Evolutionary conservation across 2,888 invertebrate species (phyloP), one percentile per base, ranked within the genome.

Genomic region (Macrophya annulata): DNA sequence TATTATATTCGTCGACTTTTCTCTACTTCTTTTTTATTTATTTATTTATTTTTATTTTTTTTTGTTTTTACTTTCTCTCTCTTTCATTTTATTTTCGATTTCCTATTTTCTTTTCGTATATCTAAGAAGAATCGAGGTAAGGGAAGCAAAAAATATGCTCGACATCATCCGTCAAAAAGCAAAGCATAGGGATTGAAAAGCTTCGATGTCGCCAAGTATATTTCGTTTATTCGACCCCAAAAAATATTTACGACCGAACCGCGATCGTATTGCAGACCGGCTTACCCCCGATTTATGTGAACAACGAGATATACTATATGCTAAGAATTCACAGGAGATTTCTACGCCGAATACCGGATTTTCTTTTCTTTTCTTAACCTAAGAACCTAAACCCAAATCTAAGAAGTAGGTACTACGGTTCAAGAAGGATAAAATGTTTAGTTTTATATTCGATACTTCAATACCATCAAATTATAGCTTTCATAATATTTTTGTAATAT

Each of bases 261-360:
- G 37, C 25, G 77, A 77, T 77, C 77, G 77, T 77, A 77, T 77
- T 77, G 77, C 77, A 77, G 51, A 51, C 51, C 31, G 77, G 77
- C 77, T 77, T 77, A 77, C 77, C 51, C 77, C 31, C 77, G 77
- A 77, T 77, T 51, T 77, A 77, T 77, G 72, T 31, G 72, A 74
- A 77, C 77, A 51, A 51, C 77, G 76, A 48, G 77, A 10, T 77
- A 77, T 77, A 51, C 55, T 55, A 25, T 74, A 74, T 37, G 77
- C 48, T 51, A 37, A 55, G 55, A 77, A 77, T 77, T 77, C 31
- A 55, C 77, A 43, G 15, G 77, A 51, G 77, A 77, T 55, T 77
- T 77, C 55, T 55, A 25, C 51, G 12, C 55, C 31, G 45, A 74
- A 74, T 74, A 45, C 45, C 43, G 17, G 25, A 43, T 68, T 68